Conservation (phyloP, 1,140 invertebrate species). For the Gryllus bimaculatus region DNA sequence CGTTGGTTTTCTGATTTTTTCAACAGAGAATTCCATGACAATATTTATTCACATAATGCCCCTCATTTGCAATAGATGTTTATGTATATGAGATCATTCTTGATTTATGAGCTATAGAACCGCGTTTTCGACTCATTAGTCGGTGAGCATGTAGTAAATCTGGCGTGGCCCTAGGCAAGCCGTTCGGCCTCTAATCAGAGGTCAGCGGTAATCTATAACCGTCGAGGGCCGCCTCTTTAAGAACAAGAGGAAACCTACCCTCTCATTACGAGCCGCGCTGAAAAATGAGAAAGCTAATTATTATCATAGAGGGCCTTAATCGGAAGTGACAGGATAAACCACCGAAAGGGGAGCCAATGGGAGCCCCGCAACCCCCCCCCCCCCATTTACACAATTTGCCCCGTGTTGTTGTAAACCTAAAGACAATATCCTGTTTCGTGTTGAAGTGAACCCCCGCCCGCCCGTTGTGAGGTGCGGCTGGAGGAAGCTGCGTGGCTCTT, state of each 20-base stretch:
- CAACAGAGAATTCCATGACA: too few relatives aligned
- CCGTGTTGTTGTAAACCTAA: background rate
- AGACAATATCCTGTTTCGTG: background rate
- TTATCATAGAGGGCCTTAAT: background rate
- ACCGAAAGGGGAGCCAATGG: background rate
- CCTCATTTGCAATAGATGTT: too few relatives aligned
- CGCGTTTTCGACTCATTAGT: background rate
- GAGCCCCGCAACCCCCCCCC: too few relatives aligned
- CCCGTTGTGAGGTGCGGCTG: too few relatives aligned
- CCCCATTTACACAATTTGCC: background rate
- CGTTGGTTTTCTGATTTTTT: too few relatives aligned
- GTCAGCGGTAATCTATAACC: background rate
- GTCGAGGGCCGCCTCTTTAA: background rate
- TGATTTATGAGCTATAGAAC: too few relatives aligned
- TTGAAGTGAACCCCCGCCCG: background rate
- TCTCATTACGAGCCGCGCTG: background rate
- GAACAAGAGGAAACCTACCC: background rate
- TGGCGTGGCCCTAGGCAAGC: background rate
- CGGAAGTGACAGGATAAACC: conserved; percentile 3
- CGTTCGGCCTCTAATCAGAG: background rate
- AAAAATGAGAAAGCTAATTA: background rate
- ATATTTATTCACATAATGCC: too few relatives aligned
- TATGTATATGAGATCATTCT: too few relatives aligned
- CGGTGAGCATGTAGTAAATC: background rate
- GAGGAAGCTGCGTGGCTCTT: background rate